phyloP scores from a whole-genome alignment of 2,797 vertebrate genomes.

The Xenops minutus region DNA sequence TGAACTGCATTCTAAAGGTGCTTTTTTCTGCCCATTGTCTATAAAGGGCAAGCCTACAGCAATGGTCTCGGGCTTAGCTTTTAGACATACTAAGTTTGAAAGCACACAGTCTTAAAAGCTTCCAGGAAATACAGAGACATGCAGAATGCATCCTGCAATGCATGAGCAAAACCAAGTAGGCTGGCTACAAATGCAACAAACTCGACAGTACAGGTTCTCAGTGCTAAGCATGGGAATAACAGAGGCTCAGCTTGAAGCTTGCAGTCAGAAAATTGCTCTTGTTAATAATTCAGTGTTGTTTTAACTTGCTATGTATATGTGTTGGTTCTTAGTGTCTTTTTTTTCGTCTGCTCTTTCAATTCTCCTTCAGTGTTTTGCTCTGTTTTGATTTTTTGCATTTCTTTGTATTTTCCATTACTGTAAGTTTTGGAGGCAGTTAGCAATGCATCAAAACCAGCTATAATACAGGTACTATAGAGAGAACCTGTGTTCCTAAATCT shows the following conservation, averaged over 20 bases:
- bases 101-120: no score
- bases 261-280: not conserved
- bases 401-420: not conserved
- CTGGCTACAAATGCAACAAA: not conserved
- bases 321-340: not conserved
- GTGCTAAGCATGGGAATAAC: not conserved
- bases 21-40: not conserved
- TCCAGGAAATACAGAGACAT: not conserved
- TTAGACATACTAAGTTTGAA: not conserved
- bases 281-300: conserved; percentile 6
- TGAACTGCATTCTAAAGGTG: not conserved
- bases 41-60: not conserved
- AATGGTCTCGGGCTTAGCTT: not conserved
- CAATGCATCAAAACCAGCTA: not conserved
- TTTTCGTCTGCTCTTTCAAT: not conserved
- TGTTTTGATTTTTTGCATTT: not conserved
- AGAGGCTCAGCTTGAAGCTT: not conserved
- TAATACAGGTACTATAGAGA: not conserved
- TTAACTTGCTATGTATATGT: not conserved
- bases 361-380: not conserved
- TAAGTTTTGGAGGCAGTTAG: not conserved
- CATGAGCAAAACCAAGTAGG: not conserved
- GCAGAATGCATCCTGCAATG: not conserved
- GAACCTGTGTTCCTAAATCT: not conserved
- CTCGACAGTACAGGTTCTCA: not conserved